Base-by-base conservation (phyloP, 2,113 vertebrate genomes). In the Cryptotis parvus region DNA sequence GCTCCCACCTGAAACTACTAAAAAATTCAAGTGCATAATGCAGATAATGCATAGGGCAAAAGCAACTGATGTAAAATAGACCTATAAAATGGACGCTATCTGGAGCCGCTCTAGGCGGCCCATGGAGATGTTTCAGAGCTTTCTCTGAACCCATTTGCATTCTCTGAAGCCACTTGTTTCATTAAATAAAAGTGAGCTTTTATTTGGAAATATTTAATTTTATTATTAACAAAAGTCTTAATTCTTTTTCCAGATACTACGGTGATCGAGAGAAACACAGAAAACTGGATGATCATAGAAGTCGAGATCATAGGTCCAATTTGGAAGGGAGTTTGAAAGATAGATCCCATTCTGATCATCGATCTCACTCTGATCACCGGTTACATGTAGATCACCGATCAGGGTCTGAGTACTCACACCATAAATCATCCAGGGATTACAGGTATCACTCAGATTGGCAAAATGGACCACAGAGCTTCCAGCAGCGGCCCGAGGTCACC, bases 381-480 rank as follows among this genome's bases (percentile, higher is more conserved):
- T 98, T 98, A 61, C 97, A 98, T 75, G 97, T 98, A 52, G 98
- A 99, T 89, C 98, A 98, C 69, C 97, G 98, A 55, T 97, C 98
- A 31, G 80, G 97, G 91, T 98, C 98, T 0, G 98, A 99, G 22
- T 98, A 98, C 87, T 93, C 96, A 66, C 98, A 99, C 92, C 98
- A 98, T 86, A 99, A 99, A 96, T 98, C 98, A 83, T 98, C 98
- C 20, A 98, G 98, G 93, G 98, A 99, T 87, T 99, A 99, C 61
- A 98, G 99, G 79, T 99, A 99, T 97, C 99, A 99, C 95, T 98
- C 99, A 74, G 99, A 99, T 98, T 99, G 99, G 99, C 99, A 99
- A 92, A 92, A 95, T 98, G 95, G 99, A 99, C 96, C 99, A 99
- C 96, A 98, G 99, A 94, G 98, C 98, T 89, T 98, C 99, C 0